Percentiles rank a stretch among this genome's conserved stretches.
These are phyloP conservation scores for Dermochelys coriacea DNA, from an alignment of 2,797 vertebrate species.

Conservation along the genomic window DNA sequence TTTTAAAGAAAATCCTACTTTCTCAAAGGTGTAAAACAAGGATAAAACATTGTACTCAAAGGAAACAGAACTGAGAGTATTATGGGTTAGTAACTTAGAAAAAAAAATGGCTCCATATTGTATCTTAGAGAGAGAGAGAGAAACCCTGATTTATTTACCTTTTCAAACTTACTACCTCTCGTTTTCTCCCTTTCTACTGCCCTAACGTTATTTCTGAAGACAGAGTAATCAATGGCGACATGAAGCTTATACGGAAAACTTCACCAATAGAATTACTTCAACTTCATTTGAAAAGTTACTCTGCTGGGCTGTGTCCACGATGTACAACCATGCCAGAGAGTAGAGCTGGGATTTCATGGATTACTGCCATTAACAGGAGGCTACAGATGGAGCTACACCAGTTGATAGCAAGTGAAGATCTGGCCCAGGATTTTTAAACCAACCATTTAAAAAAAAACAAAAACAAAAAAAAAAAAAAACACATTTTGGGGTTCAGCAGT, in stretches of 20 bases:
- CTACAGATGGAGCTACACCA: background rate
- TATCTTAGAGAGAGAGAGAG: background rate
- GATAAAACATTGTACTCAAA: background rate
- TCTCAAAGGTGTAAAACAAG: background rate
- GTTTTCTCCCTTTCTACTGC: background rate
- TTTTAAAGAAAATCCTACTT: background rate
- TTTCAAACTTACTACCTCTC: background rate
- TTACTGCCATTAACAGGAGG: conserved; percentile 39
- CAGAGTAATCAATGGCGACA: background rate
- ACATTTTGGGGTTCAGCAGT: background rate
- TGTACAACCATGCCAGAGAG: conserved; percentile 65
- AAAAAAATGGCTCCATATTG: background rate
- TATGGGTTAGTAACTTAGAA: background rate
- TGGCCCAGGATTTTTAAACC: conserved; percentile 36
- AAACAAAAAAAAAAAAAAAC: background rate
- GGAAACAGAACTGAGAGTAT: background rate
- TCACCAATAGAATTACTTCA: conserved; percentile 8
- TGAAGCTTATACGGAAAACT: conserved; percentile 31
- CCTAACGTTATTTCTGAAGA: background rate
- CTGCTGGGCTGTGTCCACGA: conserved; percentile 54
- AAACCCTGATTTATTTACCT: background rate
- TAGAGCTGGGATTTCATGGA: conserved; percentile 63
- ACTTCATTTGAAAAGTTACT: conserved; percentile 1
- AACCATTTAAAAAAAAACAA: background rate
- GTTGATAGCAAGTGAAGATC: conserved; percentile 10